Conservation (phyloP, 53 echinoderm and acorn worm species). For the Luidia sarsii region DNA sequence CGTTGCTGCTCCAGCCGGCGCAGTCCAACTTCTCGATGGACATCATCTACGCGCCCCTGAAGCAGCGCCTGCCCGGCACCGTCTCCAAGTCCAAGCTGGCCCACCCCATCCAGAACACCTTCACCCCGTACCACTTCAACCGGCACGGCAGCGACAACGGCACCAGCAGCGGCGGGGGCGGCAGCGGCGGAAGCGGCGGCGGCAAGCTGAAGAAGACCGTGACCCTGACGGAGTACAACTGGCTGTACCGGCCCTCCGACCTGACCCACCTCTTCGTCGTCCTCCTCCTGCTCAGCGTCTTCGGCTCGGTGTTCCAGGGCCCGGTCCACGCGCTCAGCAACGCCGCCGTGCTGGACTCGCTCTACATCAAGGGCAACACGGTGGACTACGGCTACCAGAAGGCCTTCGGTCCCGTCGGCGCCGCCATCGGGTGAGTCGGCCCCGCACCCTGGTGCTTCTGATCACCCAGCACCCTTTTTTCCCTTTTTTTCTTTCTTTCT, state of each 20-base stretch:
- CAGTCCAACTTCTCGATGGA: constrained; percentile 28
- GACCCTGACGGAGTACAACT: constrained; percentile 34
- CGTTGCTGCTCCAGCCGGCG: not conserved
- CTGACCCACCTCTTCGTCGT: constrained; percentile 38
- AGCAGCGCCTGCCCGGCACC: constrained; percentile 24
- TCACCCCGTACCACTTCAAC: constrained; percentile 12
- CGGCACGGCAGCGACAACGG: not conserved
- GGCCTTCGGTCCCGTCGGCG: constrained; percentile 61
- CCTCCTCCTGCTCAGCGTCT: constrained; percentile 47
- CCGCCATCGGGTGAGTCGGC: constrained; percentile 55
- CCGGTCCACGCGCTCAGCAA: constrained; percentile 56
- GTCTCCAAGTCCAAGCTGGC: not conserved
- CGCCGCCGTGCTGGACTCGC: constrained; percentile 49
- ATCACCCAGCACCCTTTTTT: too few species aligned
- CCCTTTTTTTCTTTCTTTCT: too few species aligned
- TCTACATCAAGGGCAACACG: constrained; percentile 48
- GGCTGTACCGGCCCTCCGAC: constrained; percentile 51
- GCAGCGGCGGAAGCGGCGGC: not conserved
- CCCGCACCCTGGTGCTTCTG: not conserved
- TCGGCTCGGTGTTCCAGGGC: constrained; percentile 59
- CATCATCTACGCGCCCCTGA: constrained; percentile 45
- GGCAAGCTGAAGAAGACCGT: not conserved
- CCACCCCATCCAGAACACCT: not conserved
- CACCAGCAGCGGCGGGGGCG: not conserved
- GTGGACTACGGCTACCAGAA: constrained; percentile 63